A percentile compares a stretch with the other conserved stretches of the same genome.
phyloP scores from a whole-genome alignment of 2,797 vertebrate species.

The Cygnus olor region DNA sequence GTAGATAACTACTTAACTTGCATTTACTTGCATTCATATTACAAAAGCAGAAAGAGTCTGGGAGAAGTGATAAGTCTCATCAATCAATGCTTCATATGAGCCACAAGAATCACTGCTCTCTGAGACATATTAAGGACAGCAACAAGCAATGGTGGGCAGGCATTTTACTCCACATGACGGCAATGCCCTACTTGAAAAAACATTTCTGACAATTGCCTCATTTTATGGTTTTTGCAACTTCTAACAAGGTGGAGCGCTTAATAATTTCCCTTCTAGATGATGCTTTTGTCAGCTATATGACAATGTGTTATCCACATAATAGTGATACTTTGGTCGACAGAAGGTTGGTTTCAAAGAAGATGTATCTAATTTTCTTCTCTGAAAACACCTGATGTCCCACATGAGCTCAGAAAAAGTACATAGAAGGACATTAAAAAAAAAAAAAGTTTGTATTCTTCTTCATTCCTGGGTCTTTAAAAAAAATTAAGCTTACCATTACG shows the following conservation, averaged over 20 bases:
- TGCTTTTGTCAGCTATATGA: neutral
- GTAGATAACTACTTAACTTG: neutral
- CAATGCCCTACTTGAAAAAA: neutral
- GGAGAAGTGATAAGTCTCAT: neutral
- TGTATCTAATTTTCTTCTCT: conserved; percentile 9
- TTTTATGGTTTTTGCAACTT: neutral
- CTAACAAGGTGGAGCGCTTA: neutral
- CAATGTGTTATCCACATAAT: neutral
- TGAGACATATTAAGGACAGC: neutral
- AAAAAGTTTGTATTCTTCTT: neutral
- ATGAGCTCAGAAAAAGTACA: neutral
- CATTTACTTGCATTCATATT: neutral
- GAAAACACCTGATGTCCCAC: neutral
- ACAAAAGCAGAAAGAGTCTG: neutral
- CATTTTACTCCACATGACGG: neutral
- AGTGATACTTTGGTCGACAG: neutral
- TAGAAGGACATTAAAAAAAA: neutral
- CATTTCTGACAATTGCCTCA: neutral
- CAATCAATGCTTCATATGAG: neutral
- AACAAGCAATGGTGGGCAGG: neutral
- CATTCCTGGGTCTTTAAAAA: neutral
- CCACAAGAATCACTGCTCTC: neutral
- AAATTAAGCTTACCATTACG: neutral
- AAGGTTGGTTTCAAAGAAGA: conserved; percentile 21
- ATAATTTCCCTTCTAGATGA: neutral